Evolutionary conservation across 1,140 invertebrate genomes (phyloP), one percentile per base, ranked within the genome.

Genomic region (Drosophila tsacasi): DNA sequence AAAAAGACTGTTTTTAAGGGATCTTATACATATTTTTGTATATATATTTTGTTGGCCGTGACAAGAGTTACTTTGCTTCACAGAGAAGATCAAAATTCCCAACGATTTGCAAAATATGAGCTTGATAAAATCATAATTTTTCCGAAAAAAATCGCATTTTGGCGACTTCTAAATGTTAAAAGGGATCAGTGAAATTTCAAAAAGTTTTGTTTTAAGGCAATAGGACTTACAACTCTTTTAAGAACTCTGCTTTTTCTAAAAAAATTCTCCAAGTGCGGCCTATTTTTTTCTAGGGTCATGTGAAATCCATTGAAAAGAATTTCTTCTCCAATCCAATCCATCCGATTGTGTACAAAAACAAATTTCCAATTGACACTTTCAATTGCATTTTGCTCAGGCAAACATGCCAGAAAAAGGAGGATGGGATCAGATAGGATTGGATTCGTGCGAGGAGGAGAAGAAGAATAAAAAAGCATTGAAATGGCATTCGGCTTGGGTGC

Each of bases 321-420:
- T 60, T 30, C 8, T 30, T 44, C 32, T 37, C 30, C 49, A 44
- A 66, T 58, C 35, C 35, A 25, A 47, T 76, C 57, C 19, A 57
- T 78, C 23, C 73, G 69, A 69, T 83, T 78, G 60, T 39, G 13
- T 50, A 62, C 44, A 60, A 78, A 66, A 83, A 52, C 30, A 73
- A 72, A 66, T 62, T 62, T 73, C 55, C 69, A 76, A 76, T 86
- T 81, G 82, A 85, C 79, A 78, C 79, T 67, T 69, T 44, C 59
- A 69, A 87, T 77, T 89, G 77, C 78, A 89, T 75, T 78, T 79
- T 57, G 13, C 52, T 59, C 58, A 40, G 49, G 81, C 35, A 81
- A 84, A 81, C 74, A 83, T 44, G 72, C 44, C 13, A 52, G 50
- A 21, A 42, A 46, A 21, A 30, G 12, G 21, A 4, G 9, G 19